phyloP scores from a whole-genome alignment of 2,113 vertebrate species.

The Hippocampus mohnikei region DNA sequence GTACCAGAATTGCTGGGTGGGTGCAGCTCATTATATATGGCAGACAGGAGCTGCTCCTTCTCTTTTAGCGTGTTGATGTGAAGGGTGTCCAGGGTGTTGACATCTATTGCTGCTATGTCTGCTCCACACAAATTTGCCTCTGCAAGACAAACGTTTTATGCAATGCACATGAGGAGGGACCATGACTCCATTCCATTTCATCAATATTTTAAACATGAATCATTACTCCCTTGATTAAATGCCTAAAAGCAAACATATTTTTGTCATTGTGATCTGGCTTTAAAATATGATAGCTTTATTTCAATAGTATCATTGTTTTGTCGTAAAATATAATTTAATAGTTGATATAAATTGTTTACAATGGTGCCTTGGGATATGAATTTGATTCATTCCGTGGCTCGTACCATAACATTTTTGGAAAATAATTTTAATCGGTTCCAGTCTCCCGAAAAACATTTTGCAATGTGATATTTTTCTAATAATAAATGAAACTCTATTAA shows the following conservation, averaged over 20 bases:
- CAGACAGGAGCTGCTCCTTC: conserved; percentile 68
- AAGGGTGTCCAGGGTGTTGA: conserved; percentile 60
- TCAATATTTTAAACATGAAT: too few relatives aligned
- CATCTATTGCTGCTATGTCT: conserved; percentile 67
- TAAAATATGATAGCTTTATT: background rate
- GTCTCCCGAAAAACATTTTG: too few relatives aligned
- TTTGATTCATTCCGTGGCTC: too few relatives aligned
- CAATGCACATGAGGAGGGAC: background rate
- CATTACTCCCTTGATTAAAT: background rate
- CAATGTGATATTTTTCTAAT: too few relatives aligned
- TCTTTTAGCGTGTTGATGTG: conserved; percentile 65
- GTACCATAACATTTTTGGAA: too few relatives aligned
- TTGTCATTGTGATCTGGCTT: too few relatives aligned
- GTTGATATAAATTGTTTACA: too few relatives aligned
- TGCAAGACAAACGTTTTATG: conserved; percentile 38
- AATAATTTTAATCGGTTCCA: too few relatives aligned
- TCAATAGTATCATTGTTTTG: background rate
- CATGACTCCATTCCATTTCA: background rate
- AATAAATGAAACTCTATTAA: background rate
- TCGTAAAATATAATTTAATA: too few relatives aligned
- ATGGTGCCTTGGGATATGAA: too few relatives aligned
- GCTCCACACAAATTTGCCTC: conserved; percentile 67
- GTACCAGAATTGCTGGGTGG: conserved; percentile 65
- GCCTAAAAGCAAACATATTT: background rate
- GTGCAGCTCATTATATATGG: conserved; percentile 70